These are phyloP conservation scores for Irena cyanogastra DNA, from an alignment of 2,113 vertebrate species.

Conservation along the genomic window DNA sequence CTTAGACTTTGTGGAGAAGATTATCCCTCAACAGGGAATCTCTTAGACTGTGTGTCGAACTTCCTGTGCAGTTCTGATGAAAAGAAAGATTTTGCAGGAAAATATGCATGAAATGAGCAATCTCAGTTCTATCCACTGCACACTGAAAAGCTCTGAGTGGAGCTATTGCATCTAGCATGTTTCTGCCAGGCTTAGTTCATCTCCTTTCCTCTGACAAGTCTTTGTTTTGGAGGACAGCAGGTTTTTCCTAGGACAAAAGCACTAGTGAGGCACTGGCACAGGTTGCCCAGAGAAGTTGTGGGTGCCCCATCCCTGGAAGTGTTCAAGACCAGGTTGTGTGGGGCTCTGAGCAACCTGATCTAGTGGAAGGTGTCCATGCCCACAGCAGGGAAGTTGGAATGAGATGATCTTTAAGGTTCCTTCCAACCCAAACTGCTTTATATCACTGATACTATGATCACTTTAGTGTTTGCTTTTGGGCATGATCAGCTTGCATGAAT, in stretches of 20 bases:
- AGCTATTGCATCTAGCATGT: neutral
- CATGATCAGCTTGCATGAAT: neutral
- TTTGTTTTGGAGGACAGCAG: neutral
- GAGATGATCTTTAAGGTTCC: neutral
- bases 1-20: neutral
- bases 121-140: neutral
- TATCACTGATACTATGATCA: neutral
- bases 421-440: neutral
- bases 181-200: neutral
- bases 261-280: fast-evolving
- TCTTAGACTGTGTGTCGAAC: neutral
- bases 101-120: neutral
- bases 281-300: neutral
- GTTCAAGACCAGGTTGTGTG: neutral
- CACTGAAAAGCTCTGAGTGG: neutral
- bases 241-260: neutral
- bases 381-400: fast-evolving
- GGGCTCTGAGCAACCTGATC: neutral
- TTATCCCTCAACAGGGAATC: neutral
- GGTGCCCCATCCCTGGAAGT: neutral
- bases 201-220: neutral
- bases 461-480: neutral
- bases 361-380: neutral
- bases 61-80: neutral
- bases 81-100: neutral